Conservation (phyloP, 1,140 invertebrate genomes). For the Trichogramma pretiosum region DNA sequence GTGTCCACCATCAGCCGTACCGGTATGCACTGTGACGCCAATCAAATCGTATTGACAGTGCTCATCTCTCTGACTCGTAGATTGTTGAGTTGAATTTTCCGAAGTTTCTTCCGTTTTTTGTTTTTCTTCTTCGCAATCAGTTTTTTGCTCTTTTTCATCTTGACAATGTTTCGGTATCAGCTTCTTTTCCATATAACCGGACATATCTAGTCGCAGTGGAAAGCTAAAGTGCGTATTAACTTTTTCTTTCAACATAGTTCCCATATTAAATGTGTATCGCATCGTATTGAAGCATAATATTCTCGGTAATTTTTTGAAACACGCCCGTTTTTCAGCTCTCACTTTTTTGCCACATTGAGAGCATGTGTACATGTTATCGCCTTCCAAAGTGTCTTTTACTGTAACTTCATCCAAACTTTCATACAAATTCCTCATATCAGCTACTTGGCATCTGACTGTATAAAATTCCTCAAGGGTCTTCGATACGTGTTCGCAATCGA, state of each 20-base stretch:
- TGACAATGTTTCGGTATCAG: constrained; percentile 81
- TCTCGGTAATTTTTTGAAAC: constrained; percentile 86
- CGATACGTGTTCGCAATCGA: constrained; percentile 90
- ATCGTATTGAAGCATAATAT: constrained; percentile 95
- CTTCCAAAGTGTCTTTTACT: constrained; percentile 91
- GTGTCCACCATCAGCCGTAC: constrained; percentile 91
- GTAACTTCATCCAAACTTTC: constrained; percentile 92
- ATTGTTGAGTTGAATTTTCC: constrained; percentile 23
- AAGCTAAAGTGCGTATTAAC: constrained; percentile 98
- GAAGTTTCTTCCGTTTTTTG: constrained; percentile 32
- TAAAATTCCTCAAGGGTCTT: constrained; percentile 92
- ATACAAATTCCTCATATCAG: constrained; percentile 91
- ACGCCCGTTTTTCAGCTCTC: constrained; percentile 86
- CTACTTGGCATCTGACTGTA: constrained; percentile 89
- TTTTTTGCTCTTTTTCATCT: constrained; percentile 45
- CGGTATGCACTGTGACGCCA: constrained; percentile 92
- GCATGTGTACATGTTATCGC: constrained; percentile 96
- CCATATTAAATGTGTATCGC: constrained; percentile 97
- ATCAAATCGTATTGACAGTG: constrained; percentile 82
- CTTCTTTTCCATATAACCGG: constrained; percentile 87
- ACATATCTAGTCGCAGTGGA: constrained; percentile 86
- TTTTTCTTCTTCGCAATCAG: constrained; percentile 36
- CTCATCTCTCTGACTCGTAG: constrained; percentile 31
- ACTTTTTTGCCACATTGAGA: constrained; percentile 92
- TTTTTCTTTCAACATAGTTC: constrained; percentile 94